Evolutionary conservation across 2,113 vertebrate species (phyloP), one percentile per base, ranked within the genome.

Genomic region (Stomatorhinus ivindoensis): DNA sequence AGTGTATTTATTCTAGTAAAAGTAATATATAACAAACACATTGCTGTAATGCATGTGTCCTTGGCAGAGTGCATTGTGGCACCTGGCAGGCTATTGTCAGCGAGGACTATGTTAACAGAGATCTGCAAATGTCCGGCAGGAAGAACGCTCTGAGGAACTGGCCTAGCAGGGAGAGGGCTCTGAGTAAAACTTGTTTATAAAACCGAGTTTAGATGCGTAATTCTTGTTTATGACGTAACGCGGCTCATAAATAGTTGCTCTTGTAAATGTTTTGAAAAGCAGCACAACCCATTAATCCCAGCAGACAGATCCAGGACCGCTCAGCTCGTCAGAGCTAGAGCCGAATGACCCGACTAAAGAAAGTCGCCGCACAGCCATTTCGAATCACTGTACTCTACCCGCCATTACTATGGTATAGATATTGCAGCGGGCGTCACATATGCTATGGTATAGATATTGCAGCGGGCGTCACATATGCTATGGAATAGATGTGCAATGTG

Each of bases 181-280:
- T 19, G 47, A 84, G 82, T 47, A 47, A 84, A 84, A 42, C n/a
- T 84, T 84, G 82, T 84, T 84, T 84, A 84, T 84, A 84, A 84
- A 21, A 84, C 39, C 6, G 82, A 84, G 82, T 84, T 84, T 84
- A 84, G 82, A 84, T 84, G 82, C 82, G 82, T 84, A 84, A 84
- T 84, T 84, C 82, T 84, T 47, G 82, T 84, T 84, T 84, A 84
- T 84, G 82, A 84, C 82, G 82, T 84, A 84, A 84, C 82, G 5
- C 44, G 24, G 21, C 42, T 84, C 82, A 84, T 84, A 84, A 84
- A 84, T 84, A 84, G 82, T 27, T 46, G 42, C 3, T 84, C 82
- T 84, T 84, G 42, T 84, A 84, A 84, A 84, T 84, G 82, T 84
- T 84, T 84, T 84, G 82, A 84, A 46, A 47, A 9, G 82, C 82